Evolutionary conservation across 1,140 invertebrate species (phyloP).

Genomic region (Diorhabda carinulata): DNA sequence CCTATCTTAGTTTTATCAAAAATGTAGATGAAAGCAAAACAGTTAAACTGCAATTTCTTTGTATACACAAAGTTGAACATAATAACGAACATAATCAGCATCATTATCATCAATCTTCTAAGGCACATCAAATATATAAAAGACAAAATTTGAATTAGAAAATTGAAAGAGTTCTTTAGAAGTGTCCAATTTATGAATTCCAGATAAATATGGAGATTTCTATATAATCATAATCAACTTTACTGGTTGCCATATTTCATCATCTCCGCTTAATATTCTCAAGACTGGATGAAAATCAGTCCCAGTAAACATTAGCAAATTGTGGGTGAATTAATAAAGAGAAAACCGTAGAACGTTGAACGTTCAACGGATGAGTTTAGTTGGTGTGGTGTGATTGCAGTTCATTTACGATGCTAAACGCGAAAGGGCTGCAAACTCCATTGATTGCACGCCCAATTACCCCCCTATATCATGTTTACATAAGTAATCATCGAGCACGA

Average conservation of each 20-base stretch:
- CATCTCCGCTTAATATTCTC: neutral
- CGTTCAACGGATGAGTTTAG: slow-evolving; percentile 13
- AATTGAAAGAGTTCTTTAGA: too few species aligned
- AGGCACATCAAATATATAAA: too few species aligned
- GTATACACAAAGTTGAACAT: too few species aligned
- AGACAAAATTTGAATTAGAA: too few species aligned
- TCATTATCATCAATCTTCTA: too few species aligned
- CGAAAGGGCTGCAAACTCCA: slow-evolving; percentile 33
- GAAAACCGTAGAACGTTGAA: slow-evolving; percentile 3
- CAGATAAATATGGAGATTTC: too few species aligned
- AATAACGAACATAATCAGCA: too few species aligned
- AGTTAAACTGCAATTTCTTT: too few species aligned
- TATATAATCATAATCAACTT: neutral
- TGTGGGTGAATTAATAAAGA: slow-evolving; percentile 18
- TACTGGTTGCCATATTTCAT: neutral
- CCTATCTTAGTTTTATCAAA: too few species aligned
- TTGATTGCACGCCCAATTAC: slow-evolving; percentile 48
- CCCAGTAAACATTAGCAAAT: slow-evolving; percentile 17
- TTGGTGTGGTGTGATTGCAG: slow-evolving; percentile 20
- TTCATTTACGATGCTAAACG: slow-evolving; percentile 26
- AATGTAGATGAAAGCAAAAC: too few species aligned
- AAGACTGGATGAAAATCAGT: neutral
- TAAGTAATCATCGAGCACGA: slow-evolving; percentile 45
- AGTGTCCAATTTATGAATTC: too few species aligned
- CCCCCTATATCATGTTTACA: slow-evolving; percentile 48